A percentile compares a stretch with the other conserved stretches of the same genome.
These are phyloP conservation scores for Bursaphelenchus okinawaensis DNA, from an alignment of 2,888 invertebrate genomes.

Conservation along the genomic window DNA sequence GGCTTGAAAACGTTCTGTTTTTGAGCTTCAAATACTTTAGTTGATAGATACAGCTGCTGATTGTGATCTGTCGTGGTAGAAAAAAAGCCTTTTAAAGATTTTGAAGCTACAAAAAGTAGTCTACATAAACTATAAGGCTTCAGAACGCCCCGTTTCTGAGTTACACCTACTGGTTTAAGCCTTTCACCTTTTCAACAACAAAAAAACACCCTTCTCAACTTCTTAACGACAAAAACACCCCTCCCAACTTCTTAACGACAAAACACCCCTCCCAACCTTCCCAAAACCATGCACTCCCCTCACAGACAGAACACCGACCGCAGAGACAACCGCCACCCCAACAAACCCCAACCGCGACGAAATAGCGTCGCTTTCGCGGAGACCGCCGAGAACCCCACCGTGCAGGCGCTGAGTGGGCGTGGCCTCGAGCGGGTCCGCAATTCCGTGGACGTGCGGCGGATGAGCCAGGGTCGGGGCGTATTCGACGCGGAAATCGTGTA, in stretches of 20 bases:
- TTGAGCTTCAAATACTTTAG: too few species aligned
- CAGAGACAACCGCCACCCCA: not conserved
- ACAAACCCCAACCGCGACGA: not conserved
- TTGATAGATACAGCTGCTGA: too few species aligned
- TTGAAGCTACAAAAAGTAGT: too few species aligned
- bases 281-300: not conserved
- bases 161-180: too few species aligned
- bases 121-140: too few species aligned
- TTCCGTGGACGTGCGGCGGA: not conserved
- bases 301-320: not conserved
- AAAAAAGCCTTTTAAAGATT: too few species aligned
- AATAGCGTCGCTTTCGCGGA: not conserved
- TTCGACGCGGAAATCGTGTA: constrained; percentile 8
- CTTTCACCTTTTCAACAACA: too few species aligned
- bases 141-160: too few species aligned
- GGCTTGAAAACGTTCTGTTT: too few species aligned
- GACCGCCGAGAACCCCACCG: not conserved
- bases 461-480: not conserved
- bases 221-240: too few species aligned
- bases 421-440: not conserved
- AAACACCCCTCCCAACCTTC: not conserved
- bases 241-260: not conserved
- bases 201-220: too few species aligned
- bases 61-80: too few species aligned
- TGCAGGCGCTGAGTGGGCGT: not conserved